Percentiles rank a stretch among this genome's conserved stretches.
These are phyloP conservation scores for Pantherophis alleghaniensis DNA, from an alignment of 2,797 vertebrate genomes.

Conservation along the genomic window DNA sequence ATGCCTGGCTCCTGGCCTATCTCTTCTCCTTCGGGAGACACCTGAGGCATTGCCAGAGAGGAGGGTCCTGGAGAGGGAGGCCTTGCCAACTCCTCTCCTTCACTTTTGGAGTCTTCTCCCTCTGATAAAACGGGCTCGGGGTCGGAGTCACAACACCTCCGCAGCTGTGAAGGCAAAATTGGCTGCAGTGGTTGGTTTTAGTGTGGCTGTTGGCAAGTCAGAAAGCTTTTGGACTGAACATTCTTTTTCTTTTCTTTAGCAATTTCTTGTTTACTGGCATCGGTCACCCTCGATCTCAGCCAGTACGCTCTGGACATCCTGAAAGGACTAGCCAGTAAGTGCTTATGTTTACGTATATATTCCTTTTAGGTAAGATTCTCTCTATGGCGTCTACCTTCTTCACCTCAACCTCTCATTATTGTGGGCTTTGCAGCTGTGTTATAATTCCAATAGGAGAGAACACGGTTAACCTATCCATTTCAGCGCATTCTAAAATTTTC, in stretches of 20 bases:
- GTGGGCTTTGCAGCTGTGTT: background rate
- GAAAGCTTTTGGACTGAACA: background rate
- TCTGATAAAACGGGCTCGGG: too few relatives aligned
- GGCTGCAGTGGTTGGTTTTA: background rate
- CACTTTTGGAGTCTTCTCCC: too few relatives aligned
- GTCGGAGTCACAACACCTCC: too few relatives aligned
- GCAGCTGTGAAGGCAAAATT: background rate
- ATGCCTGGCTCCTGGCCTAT: too few relatives aligned
- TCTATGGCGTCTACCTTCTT: background rate
- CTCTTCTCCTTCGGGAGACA: too few relatives aligned
- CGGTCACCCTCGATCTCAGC: slow-evolving; percentile 94
- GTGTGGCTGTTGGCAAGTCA: slow-evolving; percentile 3
- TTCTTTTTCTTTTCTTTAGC: slow-evolving; percentile 71
- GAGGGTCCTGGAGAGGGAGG: too few relatives aligned
- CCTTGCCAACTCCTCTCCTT: too few relatives aligned
- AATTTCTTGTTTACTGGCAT: slow-evolving; percentile 84
- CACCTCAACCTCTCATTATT: background rate
- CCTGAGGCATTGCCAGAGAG: too few relatives aligned
- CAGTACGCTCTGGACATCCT: slow-evolving; percentile 92
- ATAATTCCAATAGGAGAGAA: background rate
- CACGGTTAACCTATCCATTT: too few relatives aligned
- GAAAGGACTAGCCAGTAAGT: slow-evolving; percentile 93
- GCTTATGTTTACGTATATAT: background rate
- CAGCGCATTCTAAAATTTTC: too few relatives aligned
- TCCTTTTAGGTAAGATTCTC: background rate